phyloP scores from a whole-genome alignment of 2,797 vertebrate genomes.

The Darevskia mixta region DNA sequence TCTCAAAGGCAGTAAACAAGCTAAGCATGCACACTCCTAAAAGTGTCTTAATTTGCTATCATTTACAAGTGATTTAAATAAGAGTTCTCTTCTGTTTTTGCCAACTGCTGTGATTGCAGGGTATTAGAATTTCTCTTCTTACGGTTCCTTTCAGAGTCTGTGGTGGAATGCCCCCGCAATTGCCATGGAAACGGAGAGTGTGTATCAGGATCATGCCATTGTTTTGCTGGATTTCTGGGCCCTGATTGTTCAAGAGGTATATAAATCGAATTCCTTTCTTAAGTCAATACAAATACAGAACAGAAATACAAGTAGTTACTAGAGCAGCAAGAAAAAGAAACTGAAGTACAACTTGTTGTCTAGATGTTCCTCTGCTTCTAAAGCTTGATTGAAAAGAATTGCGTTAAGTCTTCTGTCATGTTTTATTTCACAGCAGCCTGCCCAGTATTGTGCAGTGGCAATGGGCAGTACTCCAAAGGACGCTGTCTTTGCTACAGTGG shows the following conservation, averaged over 20 bases:
- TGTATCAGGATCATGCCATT: slow-evolving; percentile 95
- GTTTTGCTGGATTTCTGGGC: slow-evolving; percentile 97
- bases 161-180: slow-evolving; percentile 96
- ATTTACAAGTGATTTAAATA: slow-evolving; percentile 34
- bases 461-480: slow-evolving; percentile 96
- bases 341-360: slow-evolving; percentile 23
- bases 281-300: slow-evolving; percentile 44
- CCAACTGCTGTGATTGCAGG: neutral
- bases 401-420: slow-evolving; percentile 56
- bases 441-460: slow-evolving; percentile 94
- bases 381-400: slow-evolving; percentile 26
- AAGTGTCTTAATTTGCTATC: rapidly evolving
- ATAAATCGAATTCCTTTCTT: slow-evolving; percentile 53
- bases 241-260: slow-evolving; percentile 97
- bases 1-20: slow-evolving; percentile 33
- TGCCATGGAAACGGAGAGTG: slow-evolving; percentile 99
- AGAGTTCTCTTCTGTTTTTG: slow-evolving; percentile 27
- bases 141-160: slow-evolving; percentile 86
- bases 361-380: slow-evolving; percentile 37
- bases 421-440: slow-evolving; percentile 88
- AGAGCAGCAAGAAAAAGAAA: slow-evolving; percentile 19
- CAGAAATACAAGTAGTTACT: slow-evolving; percentile 38
- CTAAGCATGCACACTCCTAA: slow-evolving; percentile 16
- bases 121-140: slow-evolving; percentile 55
- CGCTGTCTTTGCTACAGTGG: slow-evolving; percentile 98